Evolutionary conservation across 1,140 invertebrate genomes (phyloP), one percentile per base, ranked within the genome.

Genomic region (Callitettix versicolor): DNA sequence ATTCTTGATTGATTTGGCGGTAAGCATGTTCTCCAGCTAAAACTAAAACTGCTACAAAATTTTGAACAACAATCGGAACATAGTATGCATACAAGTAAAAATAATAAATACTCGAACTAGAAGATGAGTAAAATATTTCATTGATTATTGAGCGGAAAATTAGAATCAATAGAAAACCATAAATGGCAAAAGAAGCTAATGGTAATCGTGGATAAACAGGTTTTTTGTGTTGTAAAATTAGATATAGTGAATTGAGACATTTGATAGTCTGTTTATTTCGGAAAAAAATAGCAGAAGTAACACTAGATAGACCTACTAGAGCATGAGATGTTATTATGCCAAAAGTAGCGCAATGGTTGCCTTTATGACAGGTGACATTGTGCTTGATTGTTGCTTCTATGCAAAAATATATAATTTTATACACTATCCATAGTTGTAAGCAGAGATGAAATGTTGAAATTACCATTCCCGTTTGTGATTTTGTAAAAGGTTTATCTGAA

Each of bases 11-110:
- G 20, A 51, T 34, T 21, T 51, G 48, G 11, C 21, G 34, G 17
- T 36, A 51, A 38, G 30, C 48, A 3, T 38, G 34, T 38, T 51
- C 48, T 17, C 30, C 48, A 51, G 18, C 48, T 6, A 51, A 38
- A 15, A 34, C 48, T 15, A 51, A 51, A 51, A 21, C 21, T n/a
- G 48, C 48, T 15, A 51, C 48, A 9, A 51, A 34, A 21, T 51
- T 51, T 14, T 36, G 33, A 14, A 38, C n/a, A 14, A 51, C 48
- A 18, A 51, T 51, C 2, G 48, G 48, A 18, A 26, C 48, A 51
- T 21, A 51, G 20, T 51, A 51, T 2, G 48, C 34, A 17, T 36
- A 18, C 6, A 36, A 36, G 18, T 51, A 51, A 30, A 30, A 30
- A 21, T 51, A 51, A 20, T 51, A 51, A 34, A 51, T 36, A n/a